Conservation (phyloP, 2,113 vertebrate species). For the Rutilus rutilus region DNA sequence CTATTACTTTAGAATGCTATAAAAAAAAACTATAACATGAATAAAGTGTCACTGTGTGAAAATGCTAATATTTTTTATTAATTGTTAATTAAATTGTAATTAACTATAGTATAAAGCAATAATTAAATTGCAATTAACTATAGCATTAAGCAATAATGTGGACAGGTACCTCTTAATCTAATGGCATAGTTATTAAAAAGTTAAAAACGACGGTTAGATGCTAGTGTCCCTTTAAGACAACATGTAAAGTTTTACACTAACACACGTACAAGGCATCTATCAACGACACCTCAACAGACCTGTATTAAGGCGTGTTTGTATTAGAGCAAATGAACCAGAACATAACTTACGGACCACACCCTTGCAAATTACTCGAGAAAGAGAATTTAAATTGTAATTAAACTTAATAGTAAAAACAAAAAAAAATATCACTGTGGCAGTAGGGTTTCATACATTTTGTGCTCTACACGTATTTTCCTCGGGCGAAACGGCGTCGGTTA, state of each 20-base stretch:
- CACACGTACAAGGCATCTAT: neutral
- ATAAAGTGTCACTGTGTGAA: neutral
- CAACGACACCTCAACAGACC: slow-evolving; percentile 23
- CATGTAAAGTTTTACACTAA: neutral
- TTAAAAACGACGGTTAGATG: neutral
- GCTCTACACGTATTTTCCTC: neutral
- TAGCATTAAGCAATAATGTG: neutral
- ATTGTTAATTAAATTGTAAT: neutral
- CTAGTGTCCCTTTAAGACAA: neutral
- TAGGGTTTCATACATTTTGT: neutral
- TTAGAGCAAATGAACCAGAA: neutral
- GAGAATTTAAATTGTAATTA: neutral
- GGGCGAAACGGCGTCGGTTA: slow-evolving; percentile 10
- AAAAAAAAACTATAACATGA: neutral
- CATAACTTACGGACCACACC: neutral
- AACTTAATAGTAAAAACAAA: neutral
- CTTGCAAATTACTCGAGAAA: neutral
- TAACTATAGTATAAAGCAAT: neutral
- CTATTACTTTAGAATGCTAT: neutral
- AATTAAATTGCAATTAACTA: neutral
- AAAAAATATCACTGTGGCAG: neutral
- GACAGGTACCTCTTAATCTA: neutral
- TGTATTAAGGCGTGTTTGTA: slow-evolving; percentile 27
- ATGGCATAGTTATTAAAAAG: neutral
- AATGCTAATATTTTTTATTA: neutral